Percentiles rank a stretch among this genome's conserved stretches.
These are phyloP conservation scores for Chrysopilus asiliformis DNA, from an alignment of 2,888 invertebrate species.

Conservation along the genomic window DNA sequence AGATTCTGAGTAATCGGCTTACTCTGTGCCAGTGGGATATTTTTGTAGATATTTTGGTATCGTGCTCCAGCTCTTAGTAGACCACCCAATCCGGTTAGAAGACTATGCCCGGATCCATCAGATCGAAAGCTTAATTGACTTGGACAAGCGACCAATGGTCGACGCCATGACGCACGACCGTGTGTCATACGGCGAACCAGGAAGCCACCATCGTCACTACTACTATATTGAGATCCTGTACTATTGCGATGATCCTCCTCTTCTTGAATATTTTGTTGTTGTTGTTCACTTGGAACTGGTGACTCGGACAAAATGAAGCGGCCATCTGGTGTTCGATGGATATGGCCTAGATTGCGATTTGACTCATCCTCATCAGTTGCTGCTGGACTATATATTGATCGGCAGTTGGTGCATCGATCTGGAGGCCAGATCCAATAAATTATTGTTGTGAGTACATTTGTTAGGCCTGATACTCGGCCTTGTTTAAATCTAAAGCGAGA, in stretches of 20 bases:
- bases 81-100: constrained; percentile 34
- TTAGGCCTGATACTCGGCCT: constrained; percentile 88
- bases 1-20: constrained; percentile 28
- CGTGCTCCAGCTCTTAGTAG: constrained; percentile 25
- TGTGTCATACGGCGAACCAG: constrained; percentile 45
- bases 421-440: constrained; percentile 66
- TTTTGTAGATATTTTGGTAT: constrained; percentile 30
- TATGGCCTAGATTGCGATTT: constrained; percentile 45
- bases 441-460: constrained; percentile 51
- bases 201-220: constrained; percentile 78
- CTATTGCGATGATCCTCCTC: constrained; percentile 36
- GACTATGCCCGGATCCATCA: constrained; percentile 48
- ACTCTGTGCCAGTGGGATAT: constrained; percentile 22
- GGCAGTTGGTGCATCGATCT: constrained; percentile 49
- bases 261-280: constrained; percentile 19
- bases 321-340: constrained; percentile 60
- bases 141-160: constrained; percentile 49
- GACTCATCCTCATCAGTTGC: constrained; percentile 28
- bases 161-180: constrained; percentile 48
- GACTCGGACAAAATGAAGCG: constrained; percentile 48
- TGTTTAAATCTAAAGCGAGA: constrained; percentile 61
- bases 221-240: constrained; percentile 43
- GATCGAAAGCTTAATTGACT: constrained; percentile 54
- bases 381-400: constrained; percentile 35
- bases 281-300: constrained; percentile 11